phyloP scores from a whole-genome alignment of 2,797 vertebrate species.

The Silurus aristotelis region DNA sequence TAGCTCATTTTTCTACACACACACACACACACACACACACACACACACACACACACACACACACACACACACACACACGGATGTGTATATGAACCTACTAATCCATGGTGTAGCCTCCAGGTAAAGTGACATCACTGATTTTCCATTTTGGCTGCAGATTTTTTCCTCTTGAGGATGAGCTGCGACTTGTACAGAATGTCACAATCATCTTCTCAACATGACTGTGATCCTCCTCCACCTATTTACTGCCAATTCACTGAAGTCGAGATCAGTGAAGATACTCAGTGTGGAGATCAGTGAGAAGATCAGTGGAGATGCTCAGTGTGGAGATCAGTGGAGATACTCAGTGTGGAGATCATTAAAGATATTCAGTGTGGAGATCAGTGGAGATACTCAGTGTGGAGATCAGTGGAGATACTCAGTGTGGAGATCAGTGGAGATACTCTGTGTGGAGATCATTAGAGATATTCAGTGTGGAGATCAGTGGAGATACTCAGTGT shows the following conservation, averaged over 20 bases:
- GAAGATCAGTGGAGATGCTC: too few species aligned
- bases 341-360: too few species aligned
- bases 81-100: background rate
- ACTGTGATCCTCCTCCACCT: background rate
- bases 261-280: too few species aligned
- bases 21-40: conserved; percentile 12
- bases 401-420: too few species aligned
- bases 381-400: too few species aligned
- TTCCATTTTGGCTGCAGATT: background rate
- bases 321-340: too few species aligned
- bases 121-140: conserved; percentile 13
- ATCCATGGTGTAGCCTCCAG: background rate
- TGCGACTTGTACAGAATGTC: conserved; percentile 9
- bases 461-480: too few species aligned
- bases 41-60: background rate
- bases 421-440: too few species aligned
- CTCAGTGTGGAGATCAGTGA: too few species aligned
- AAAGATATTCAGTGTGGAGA: too few species aligned
- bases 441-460: too few species aligned
- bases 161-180: background rate
- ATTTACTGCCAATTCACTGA: background rate
- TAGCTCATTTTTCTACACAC: background rate
- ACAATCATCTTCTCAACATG: background rate
- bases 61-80: background rate
- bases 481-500: too few species aligned